These are phyloP conservation scores for Cremastinae sp. DNA, from an alignment of 2,888 invertebrate genomes.

Conservation along the genomic window DNA sequence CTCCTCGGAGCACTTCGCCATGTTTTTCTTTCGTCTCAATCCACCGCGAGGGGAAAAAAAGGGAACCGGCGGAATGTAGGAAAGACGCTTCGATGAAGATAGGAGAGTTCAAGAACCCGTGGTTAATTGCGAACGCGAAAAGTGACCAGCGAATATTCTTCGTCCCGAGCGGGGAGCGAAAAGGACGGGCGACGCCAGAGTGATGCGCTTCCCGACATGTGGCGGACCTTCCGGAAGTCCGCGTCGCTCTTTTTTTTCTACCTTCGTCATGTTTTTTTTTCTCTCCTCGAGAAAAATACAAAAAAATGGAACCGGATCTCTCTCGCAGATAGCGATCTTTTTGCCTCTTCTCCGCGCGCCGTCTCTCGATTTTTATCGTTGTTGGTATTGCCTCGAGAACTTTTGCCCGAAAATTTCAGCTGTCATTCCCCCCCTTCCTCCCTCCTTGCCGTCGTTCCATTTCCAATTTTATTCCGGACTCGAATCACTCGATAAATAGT, in stretches of 20 bases:
- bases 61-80: neutral
- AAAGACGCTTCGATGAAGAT: constrained; percentile 27
- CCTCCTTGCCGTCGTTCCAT: neutral
- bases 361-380: constrained; percentile 31
- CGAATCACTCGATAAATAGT: constrained; percentile 77
- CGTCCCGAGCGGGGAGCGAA: neutral
- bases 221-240: constrained; percentile 56
- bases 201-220: constrained; percentile 42
- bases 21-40: constrained; percentile 27
- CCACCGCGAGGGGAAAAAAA: constrained; percentile 7
- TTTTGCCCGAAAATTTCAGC: constrained; percentile 23
- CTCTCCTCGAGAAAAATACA: constrained; percentile 19
- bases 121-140: constrained; percentile 49
- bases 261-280: neutral
- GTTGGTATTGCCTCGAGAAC: constrained; percentile 6
- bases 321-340: constrained; percentile 47
- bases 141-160: constrained; percentile 41
- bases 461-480: neutral
- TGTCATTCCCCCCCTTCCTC: constrained; percentile 6
- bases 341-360: neutral
- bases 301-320: constrained; percentile 12
- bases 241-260: neutral
- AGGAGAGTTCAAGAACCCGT: constrained; percentile 33
- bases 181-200: constrained; percentile 22
- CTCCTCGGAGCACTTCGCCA: constrained; percentile 12